Evolutionary conservation across 1,140 invertebrate genomes (phyloP), one percentile per base, ranked within the genome.

Genomic region (Leptonema lineaticorne): DNA sequence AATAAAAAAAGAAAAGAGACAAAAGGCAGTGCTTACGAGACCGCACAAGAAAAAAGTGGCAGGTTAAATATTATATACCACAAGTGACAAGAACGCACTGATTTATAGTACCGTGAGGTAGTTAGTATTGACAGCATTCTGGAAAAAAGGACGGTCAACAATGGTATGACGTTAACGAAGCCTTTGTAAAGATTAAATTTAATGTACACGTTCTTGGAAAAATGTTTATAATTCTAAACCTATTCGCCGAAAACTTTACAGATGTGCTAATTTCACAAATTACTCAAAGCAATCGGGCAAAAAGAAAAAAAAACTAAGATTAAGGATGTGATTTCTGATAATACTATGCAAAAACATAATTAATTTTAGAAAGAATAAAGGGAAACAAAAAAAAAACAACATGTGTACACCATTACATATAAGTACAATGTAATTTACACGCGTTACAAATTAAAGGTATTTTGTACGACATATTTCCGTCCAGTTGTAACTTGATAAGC

Each of bases 221-320:
- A 9, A 11, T 26, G 20, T 24, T 26, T 24, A 26, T 53, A 16
- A 16, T 22, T 50, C 22, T 6, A 26, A 14, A 24, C n/a, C 50
- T 26, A 26, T 53, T 53, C 24, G 27, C 37, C 37, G 16, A 22
- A 48, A 48, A n/a, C 14, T 48, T 48, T 48, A 6, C 50, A 53
- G 50, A 53, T 53, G 50, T 53, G 50, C 50, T 53, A 53, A 53
- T 53, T 53, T 53, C 50, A 4, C 18, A 53, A 24, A 53, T 53
- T 22, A 26, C 46, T 20, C 9, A 24, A 48, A 48, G 9, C 46
- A 20, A 48, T 20, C 8, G 11, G 50, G n/a, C n/a, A n/a, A n/a
- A n/a, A n/a, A n/a, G n/a, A n/a, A n/a, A n/a, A n/a, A n/a, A n/a
- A n/a, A n/a, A n/a, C n/a, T n/a, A n/a, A n/a, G n/a, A n/a, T n/a